Evolutionary conservation across 2,888 invertebrate genomes (phyloP).

Genomic region (Epistrophe grossulariae): DNA sequence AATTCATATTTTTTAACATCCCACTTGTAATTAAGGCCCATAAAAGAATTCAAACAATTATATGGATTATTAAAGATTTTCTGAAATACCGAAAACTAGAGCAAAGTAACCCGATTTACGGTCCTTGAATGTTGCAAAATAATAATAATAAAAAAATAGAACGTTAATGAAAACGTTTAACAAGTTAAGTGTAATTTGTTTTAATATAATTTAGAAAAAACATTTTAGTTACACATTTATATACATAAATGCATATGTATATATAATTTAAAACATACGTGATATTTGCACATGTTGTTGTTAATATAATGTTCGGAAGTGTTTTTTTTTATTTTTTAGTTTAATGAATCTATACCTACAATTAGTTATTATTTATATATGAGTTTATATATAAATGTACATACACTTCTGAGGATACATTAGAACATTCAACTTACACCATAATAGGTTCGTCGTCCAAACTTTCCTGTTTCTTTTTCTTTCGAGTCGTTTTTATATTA

Average conservation of each 20-base stretch:
- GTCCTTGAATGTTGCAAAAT: not conserved
- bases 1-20: no score
- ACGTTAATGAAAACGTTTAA: not conserved
- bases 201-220: conserved; percentile 22
- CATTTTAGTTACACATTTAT: not conserved
- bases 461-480: conserved; percentile 78
- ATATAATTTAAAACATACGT: conserved; percentile 21
- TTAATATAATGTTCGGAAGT: conserved; percentile 35
- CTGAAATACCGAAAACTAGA: no score
- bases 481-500: conserved; percentile 75
- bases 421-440: conserved; percentile 76
- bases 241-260: not conserved
- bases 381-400: conserved; percentile 36
- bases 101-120: no score
- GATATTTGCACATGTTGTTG: conserved; percentile 19
- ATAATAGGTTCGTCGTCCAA: conserved; percentile 79
- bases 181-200: not conserved
- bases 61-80: no score
- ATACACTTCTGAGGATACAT: conserved; percentile 36
- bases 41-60: no score
- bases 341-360: conserved; percentile 50
- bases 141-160: not conserved
- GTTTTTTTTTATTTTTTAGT: conserved; percentile 43
- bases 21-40: no score
- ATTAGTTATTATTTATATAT: conserved; percentile 49